These are phyloP conservation scores for Smittia sp. DNA, from an alignment of 2,888 invertebrate genomes.

Conservation along the genomic window DNA sequence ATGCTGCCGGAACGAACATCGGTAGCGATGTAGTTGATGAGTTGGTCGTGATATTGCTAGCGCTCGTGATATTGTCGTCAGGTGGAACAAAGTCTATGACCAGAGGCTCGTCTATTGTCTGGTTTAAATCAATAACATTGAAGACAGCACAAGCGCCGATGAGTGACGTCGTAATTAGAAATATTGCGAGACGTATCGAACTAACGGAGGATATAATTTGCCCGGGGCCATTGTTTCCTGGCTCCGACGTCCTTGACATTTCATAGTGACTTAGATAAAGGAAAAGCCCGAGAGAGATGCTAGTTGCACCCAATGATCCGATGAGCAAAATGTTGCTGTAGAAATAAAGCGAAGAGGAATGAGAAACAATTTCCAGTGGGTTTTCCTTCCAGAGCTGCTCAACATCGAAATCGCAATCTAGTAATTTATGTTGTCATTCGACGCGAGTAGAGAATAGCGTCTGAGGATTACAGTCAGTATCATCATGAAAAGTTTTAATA, in stretches of 20 bases:
- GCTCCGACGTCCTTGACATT: slow-evolving; percentile 54
- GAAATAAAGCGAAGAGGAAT: background rate
- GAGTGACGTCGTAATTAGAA: slow-evolving; percentile 69
- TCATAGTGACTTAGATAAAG: slow-evolving; percentile 73
- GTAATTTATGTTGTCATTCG: too few species aligned
- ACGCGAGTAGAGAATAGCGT: slow-evolving; percentile 49
- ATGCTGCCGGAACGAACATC: background rate
- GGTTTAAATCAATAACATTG: slow-evolving; percentile 61
- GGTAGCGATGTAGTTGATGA: background rate
- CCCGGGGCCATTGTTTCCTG: slow-evolving; percentile 54
- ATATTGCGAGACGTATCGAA: slow-evolving; percentile 72
- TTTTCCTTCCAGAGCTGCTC: too few species aligned
- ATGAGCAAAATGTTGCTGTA: slow-evolving; percentile 68
- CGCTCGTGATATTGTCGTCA: background rate
- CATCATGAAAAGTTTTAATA: slow-evolving; percentile 80
- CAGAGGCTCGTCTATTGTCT: background rate
- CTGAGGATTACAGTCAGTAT: slow-evolving; percentile 63
- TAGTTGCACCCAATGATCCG: slow-evolving; percentile 70
- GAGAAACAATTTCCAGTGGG: too few species aligned
- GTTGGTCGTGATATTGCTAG: background rate
- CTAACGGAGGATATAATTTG: slow-evolving; percentile 69
- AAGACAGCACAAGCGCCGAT: slow-evolving; percentile 76
- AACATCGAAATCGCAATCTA: too few species aligned
- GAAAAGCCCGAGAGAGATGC: slow-evolving; percentile 67
- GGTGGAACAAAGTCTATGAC: slow-evolving; percentile 56